A percentile compares a stretch with the other conserved stretches of the same genome.
Evolutionary conservation across 2,113 vertebrate species (phyloP).

Genomic region (Syrrhaptes paradoxus): DNA sequence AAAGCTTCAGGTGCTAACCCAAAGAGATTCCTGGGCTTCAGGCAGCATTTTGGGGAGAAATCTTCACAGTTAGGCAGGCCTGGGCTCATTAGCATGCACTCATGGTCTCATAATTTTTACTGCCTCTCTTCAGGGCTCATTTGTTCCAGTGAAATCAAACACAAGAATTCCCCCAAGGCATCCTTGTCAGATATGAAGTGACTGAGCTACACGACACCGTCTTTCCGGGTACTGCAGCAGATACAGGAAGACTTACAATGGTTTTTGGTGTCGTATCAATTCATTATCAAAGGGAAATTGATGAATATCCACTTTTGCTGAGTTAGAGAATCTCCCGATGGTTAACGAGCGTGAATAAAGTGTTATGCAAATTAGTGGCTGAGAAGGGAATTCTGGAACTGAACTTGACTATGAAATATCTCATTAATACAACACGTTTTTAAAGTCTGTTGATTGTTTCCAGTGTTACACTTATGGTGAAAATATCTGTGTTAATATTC

Average conservation of each 20-base stretch:
- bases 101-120: slow-evolving; percentile 30
- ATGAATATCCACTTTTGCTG: slow-evolving; percentile 53
- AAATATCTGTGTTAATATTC: background rate
- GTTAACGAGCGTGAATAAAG: slow-evolving; percentile 40
- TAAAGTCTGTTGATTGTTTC: slow-evolving; percentile 45
- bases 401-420: slow-evolving; percentile 53
- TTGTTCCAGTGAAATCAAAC: slow-evolving; percentile 54
- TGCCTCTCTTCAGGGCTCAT: slow-evolving; percentile 55
- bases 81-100: slow-evolving; percentile 1
- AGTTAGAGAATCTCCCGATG: slow-evolving; percentile 41
- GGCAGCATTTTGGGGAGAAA: slow-evolving; percentile 1
- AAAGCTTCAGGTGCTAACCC: background rate
- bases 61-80: background rate
- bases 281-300: slow-evolving; percentile 40
- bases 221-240: slow-evolving; percentile 26
- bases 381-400: slow-evolving; percentile 35
- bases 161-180: slow-evolving; percentile 34
- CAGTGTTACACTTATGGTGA: background rate
- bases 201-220: background rate
- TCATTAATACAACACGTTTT: background rate
- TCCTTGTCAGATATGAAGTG: slow-evolving; percentile 17
- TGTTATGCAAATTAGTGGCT: background rate
- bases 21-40: background rate
- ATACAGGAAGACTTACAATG: background rate
- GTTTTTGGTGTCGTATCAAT: background rate